These are phyloP conservation scores for Drosophila dives DNA, from an alignment of 2,888 invertebrate species.

Conservation along the genomic window DNA sequence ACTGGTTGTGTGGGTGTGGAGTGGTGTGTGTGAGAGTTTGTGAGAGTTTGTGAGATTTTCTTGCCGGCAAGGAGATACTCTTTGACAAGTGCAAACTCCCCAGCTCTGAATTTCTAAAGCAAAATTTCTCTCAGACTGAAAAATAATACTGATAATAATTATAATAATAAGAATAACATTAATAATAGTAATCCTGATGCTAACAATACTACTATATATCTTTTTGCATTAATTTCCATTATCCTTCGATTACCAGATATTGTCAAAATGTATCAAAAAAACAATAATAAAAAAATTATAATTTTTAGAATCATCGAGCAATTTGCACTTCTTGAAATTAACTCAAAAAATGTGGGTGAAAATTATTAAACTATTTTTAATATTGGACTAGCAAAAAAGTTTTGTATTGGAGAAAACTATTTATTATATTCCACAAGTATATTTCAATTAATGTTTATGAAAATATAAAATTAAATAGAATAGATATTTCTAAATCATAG, in stretches of 20 bases:
- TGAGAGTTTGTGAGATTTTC: slow-evolving; percentile 21
- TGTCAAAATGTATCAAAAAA: neutral
- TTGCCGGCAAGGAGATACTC: slow-evolving; percentile 37
- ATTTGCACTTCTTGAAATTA: neutral
- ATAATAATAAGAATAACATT: neutral
- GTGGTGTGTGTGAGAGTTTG: neutral
- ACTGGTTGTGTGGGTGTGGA: slow-evolving; percentile 5
- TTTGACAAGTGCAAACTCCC: neutral
- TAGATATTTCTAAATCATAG: neutral
- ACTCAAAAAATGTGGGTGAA: neutral
- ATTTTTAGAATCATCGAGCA: neutral
- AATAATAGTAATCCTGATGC: too few species aligned
- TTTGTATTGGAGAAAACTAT: neutral
- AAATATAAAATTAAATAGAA: neutral
- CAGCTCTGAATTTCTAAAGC: neutral
- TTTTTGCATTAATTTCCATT: neutral
- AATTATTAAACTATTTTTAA: neutral
- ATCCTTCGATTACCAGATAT: too few species aligned
- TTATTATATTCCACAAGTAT: neutral
- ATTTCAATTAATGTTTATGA: neutral
- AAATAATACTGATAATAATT: neutral
- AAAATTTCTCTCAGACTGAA: neutral
- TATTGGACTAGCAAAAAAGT: neutral
- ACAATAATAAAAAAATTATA: neutral
- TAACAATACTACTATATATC: neutral